Evolutionary conservation across 2,797 vertebrate genomes (phyloP), one percentile per base, ranked within the genome.

Genomic region (Triplophysa bombifrons): DNA sequence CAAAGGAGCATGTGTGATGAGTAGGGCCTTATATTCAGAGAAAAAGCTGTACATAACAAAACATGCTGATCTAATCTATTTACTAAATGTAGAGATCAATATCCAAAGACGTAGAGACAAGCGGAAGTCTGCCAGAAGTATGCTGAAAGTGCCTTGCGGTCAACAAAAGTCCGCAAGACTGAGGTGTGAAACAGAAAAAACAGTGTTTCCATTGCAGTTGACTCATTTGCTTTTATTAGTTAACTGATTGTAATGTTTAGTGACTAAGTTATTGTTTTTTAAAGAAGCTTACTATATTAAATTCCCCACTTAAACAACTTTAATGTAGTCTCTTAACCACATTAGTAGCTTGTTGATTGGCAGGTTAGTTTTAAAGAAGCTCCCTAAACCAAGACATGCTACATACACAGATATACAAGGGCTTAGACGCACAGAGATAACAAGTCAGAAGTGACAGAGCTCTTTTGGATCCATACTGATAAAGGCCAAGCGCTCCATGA

Each of bases 91-190:
- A 67, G 55, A 76, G 53, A 76, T 76, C 20, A 79, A 61, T 48
- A 73, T 34, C 12, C 60, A 70, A 22, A 51, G 44, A 41, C 20
- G 16, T 22, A 17, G 69, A 38, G 63, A 68, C 19, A 68, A 77
- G 41, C 61, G 55, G 75, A 78, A 78, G 66, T 78, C 55, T 50
- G 75, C 50, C 25, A 38, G 27, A 70, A 70, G 55, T 60, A 69
- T 51, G 50, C 66, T 51, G 66, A 77, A 68, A 69, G 55, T 61
- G 38, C 9, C 4, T 34, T 19, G 51, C 3, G 17, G 74, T 69
- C 60, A 61, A 50, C 66, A 77, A 69, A 77, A 58, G 25, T 46
- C 55, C 34, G 55, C 38, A 27, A 58, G 53, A 17, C 56, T 70
- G n/a, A 60, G 55, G 66, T 77, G 75, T 77, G 25, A 77, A 61